Evolutionary conservation across 2,113 vertebrate genomes (phyloP), one percentile per base, ranked within the genome.

Genomic region (Oncorhynchus keta): DNA sequence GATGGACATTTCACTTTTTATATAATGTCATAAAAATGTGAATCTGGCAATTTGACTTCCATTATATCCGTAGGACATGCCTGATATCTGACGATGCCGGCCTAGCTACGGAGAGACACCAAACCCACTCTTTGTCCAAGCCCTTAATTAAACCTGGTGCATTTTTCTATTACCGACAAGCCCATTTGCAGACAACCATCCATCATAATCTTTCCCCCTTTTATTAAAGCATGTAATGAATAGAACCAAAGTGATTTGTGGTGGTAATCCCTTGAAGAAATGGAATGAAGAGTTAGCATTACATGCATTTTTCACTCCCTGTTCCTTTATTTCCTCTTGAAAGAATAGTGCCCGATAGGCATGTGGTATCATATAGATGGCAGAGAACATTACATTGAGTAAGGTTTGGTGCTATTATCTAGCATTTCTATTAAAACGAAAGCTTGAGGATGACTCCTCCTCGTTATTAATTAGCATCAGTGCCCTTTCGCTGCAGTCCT

Each of bases 101-200:
- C 65, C 26, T 76, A 80, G 83, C 85, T 79, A 76, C 76, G 75
- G 55, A 74, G 73, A 87, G 77, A 87, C 67, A 75, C 83, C 72
- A 88, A 84, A 87, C 74, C 80, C 79, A 82, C 77, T 81, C 76
- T 80, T 89, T 84, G 86, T 87, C 85, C 84, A 72, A 73, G 79
- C 73, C 89, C 88, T 92, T 92, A 93, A 92, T 93, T 91, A 92
- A 90, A 89, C 79, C 64, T 2, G 77, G 75, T 76, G 84, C 89
- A 90, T 93, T 92, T 91, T 88, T 92, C 91, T 87, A 90, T 92
- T 85, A 86, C 82, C 61, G 84, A 90, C 85, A 86, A 89, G 85
- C 87, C 90, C 92, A 92, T 94, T 92, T 92, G 77, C 90, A 88
- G 88, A 92, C 85, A 88, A 89, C 88, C 88, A 92, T 93, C 91